Evolutionary conservation across 2,113 vertebrate genomes (phyloP).

Genomic region (Phalacrocorax pelagicus): DNA sequence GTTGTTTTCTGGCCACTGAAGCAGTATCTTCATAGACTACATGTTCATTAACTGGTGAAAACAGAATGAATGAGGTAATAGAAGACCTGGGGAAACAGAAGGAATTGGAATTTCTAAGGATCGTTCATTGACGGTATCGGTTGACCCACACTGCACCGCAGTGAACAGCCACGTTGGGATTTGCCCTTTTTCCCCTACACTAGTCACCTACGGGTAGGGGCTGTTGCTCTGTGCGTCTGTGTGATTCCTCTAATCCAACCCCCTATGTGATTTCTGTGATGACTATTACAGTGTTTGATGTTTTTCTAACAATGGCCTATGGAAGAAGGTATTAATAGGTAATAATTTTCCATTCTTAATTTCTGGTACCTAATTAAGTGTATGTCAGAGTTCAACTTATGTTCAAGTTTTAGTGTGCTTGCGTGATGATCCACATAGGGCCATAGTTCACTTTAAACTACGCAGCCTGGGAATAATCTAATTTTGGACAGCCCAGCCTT

Average conservation of each 20-base stretch:
- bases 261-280: not conserved
- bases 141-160: not conserved
- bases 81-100: not conserved
- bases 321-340: not conserved
- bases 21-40: not conserved
- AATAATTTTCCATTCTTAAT: not conserved
- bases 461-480: not conserved
- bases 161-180: not conserved
- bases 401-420: not conserved
- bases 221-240: not conserved
- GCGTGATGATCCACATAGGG: not conserved
- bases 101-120: not conserved
- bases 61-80: not conserved
- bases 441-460: not conserved
- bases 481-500: not conserved
- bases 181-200: accelerated
- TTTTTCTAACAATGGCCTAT: not conserved
- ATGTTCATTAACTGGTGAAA: not conserved
- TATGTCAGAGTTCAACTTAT: not conserved
- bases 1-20: not conserved
- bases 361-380: not conserved
- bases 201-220: not conserved
- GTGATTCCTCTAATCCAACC: not conserved
- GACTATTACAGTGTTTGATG: not conserved
- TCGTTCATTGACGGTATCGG: not conserved